Base-by-base conservation (phyloP, 2,113 vertebrate species). In the Entosphenus tridentatus region DNA sequence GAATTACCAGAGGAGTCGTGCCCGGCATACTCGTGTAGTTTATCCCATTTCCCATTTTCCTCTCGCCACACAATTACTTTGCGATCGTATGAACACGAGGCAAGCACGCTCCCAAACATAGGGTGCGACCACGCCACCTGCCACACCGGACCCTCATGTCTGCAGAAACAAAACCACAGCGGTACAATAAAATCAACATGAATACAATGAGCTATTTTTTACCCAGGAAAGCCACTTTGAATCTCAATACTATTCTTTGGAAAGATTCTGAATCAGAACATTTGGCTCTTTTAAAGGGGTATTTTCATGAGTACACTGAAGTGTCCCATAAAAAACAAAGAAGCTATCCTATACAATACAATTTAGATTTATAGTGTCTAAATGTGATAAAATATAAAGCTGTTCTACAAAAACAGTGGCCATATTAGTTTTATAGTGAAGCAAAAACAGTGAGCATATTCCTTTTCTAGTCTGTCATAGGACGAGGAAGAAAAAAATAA, bases 71-170 rank as follows among this genome's bases (percentile, higher is more conserved):
- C 77, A 71, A 95, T 87, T 55, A 98, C 89, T 72, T 91, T 96
- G 16, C 88, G 82, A 78, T 98, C 92, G 0, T 95, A 96, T 59
- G 92, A 98, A 68, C 93, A 96, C n/a, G 89, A 96, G 0, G 89
- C 89, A 77, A 96, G 73, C 72, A 95, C 83, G 76, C 90, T 98
- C 62, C 92, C 92, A 0, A 87, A 96, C 88, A 96, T 95, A 0
- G 89, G 92, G 71, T 98, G 93, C 71, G 92, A 89, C 93, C 93
- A 98, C 10, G 89, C 90, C 14, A 96, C 86, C 72, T 98, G 93
- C 93, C 92, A 98, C 71, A 98, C 93, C 0, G 93, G 93, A 11
- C 93, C 93, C 75, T 98, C 92, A 0, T 98, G 93, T 13, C 93
- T 98, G 73, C 54, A 77, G 72, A 56, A 69, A 59, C 73, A 11